phyloP scores from a whole-genome alignment of 2,113 vertebrate genomes.

The Equus przewalskii region DNA sequence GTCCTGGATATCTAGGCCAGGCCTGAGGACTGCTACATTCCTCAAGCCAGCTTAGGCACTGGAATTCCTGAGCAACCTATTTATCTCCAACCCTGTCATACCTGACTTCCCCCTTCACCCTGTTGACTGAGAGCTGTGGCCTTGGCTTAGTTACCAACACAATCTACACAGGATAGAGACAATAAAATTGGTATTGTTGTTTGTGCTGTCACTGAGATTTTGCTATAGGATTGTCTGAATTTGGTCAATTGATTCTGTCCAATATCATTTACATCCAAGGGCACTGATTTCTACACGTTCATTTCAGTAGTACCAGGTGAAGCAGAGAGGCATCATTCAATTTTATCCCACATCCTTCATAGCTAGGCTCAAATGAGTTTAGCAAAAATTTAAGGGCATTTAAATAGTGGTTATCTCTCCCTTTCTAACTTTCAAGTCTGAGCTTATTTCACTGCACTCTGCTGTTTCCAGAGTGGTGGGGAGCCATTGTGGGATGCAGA shows the following conservation, averaged over 20 bases:
- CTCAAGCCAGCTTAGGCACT: not conserved
- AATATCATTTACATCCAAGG: not conserved
- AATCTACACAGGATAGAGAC: not conserved
- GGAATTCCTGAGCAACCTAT: not conserved
- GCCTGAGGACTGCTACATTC: not conserved
- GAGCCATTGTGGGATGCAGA: not conserved
- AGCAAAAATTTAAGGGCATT: not conserved
- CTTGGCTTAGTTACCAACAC: not conserved
- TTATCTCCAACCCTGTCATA: not conserved
- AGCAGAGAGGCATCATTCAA: not conserved
- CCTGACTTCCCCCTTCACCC: not conserved
- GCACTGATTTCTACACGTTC: not conserved
- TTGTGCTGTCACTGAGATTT: not conserved
- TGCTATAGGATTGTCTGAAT: not conserved
- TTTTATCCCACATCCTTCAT: not conserved
- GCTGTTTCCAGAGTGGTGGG: not conserved
- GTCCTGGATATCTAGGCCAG: not conserved
- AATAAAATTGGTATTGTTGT: not conserved
- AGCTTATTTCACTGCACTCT: not conserved
- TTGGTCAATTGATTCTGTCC: not conserved
- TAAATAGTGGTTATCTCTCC: not conserved
- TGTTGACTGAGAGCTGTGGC: not conserved
- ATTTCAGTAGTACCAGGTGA: not conserved
- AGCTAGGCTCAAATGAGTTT: not conserved
- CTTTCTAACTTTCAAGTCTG: not conserved